phyloP scores from a whole-genome alignment of 2,797 vertebrate genomes.

The Hafferia zeledoni region DNA sequence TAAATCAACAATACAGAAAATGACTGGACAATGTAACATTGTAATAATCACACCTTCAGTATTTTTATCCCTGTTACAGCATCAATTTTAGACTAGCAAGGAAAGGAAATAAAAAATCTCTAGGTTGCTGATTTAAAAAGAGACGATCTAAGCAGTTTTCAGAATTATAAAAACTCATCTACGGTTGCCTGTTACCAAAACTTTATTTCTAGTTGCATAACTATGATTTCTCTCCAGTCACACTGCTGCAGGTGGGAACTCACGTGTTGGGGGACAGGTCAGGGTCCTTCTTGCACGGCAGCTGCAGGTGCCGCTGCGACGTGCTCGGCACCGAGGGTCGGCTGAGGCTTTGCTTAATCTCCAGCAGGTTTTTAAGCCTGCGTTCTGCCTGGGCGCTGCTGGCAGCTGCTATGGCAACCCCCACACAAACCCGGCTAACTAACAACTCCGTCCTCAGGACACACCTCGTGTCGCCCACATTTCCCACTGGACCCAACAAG shows the following conservation, averaged over 20 bases:
- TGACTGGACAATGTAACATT: fast-evolving
- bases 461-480: background rate
- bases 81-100: background rate
- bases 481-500: background rate
- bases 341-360: background rate
- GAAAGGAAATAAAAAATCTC: background rate
- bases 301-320: background rate
- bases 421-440: conserved; percentile 9
- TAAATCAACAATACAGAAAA: background rate
- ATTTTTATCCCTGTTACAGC: background rate
- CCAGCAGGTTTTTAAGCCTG: background rate
- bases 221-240: background rate
- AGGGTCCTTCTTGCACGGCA: background rate
- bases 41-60: background rate
- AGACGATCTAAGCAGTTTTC: background rate
- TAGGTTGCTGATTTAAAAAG: background rate
- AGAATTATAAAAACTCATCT: background rate
- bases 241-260: background rate
- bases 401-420: conserved; percentile 38
- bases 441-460: background rate
- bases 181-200: background rate
- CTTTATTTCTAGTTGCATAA: background rate
- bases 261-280: fast-evolving
- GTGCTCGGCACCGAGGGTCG: fast-evolving
- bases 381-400: background rate